These are phyloP conservation scores for Myrmophylax atrothorax DNA, from an alignment of 2,113 vertebrate species.

Conservation along the genomic window DNA sequence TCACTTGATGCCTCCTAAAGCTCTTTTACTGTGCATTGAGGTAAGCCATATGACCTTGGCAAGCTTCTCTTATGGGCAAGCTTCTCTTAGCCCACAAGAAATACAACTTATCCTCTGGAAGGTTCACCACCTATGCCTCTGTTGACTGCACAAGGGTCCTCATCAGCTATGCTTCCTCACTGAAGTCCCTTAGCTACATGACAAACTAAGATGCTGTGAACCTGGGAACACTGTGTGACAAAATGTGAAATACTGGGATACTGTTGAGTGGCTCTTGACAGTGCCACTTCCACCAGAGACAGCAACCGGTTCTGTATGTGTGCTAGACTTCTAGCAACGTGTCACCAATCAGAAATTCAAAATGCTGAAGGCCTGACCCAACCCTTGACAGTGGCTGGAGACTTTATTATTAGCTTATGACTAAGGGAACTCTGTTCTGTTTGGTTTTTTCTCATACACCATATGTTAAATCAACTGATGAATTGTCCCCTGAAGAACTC, in stretches of 20 bases:
- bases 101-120: neutral
- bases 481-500: conserved; percentile 13
- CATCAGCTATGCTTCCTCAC: neutral
- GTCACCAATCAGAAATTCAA: neutral
- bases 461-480: neutral
- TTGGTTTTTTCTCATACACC: neutral
- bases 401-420: conserved; percentile 17
- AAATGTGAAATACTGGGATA: neutral
- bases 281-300: neutral
- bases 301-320: neutral
- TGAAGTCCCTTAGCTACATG: neutral
- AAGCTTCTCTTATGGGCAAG: neutral
- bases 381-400: neutral
- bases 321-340: fast-evolving
- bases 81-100: neutral
- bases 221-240: neutral
- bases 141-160: neutral
- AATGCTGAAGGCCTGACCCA: neutral
- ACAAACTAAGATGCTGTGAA: neutral
- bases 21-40: neutral
- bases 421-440: neutral
- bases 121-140: neutral
- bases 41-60: neutral
- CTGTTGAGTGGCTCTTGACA: neutral
- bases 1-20: neutral